Conservation (phyloP, 2,888 invertebrate species). For the Suillia variegata region DNA sequence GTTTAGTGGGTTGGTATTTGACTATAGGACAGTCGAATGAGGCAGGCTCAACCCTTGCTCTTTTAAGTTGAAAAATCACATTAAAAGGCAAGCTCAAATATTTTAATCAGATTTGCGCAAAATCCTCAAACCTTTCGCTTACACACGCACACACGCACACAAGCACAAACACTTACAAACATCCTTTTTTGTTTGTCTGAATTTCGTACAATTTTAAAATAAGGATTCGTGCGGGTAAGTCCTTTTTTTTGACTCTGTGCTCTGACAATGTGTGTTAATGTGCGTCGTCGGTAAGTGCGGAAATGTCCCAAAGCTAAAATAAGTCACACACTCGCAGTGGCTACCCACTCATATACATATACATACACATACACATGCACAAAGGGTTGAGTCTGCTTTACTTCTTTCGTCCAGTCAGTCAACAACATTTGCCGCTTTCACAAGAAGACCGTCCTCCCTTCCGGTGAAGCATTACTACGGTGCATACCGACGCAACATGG, state of each 20-base stretch:
- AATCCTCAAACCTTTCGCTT: constrained; percentile 38
- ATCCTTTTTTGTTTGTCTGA: constrained; percentile 20
- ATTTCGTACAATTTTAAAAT: constrained; percentile 31
- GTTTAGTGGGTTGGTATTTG: no score
- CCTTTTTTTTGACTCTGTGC: constrained; percentile 15
- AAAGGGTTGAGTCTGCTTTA: neutral
- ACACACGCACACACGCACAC: constrained; percentile 31
- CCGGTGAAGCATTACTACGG: neutral
- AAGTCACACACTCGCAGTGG: constrained; percentile 33
- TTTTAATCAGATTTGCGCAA: constrained; percentile 59
- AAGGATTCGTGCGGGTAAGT: constrained; percentile 26
- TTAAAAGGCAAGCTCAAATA: constrained; percentile 59
- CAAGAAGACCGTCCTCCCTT: neutral
- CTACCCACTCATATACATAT: neutral
- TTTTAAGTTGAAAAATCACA: constrained; percentile 57
- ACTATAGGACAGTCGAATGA: neutral
- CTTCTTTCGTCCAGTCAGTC: neutral
- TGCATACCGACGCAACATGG: neutral
- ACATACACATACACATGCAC: neutral
- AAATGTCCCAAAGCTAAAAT: constrained; percentile 40
- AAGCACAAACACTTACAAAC: constrained; percentile 18
- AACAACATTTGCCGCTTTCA: constrained; percentile 7
- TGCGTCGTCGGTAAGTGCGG: constrained; percentile 38
- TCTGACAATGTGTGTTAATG: constrained; percentile 51
- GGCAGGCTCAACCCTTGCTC: neutral